These are phyloP conservation scores for Drosophila oshimai DNA, from an alignment of 1,140 invertebrate genomes.

Conservation along the genomic window DNA sequence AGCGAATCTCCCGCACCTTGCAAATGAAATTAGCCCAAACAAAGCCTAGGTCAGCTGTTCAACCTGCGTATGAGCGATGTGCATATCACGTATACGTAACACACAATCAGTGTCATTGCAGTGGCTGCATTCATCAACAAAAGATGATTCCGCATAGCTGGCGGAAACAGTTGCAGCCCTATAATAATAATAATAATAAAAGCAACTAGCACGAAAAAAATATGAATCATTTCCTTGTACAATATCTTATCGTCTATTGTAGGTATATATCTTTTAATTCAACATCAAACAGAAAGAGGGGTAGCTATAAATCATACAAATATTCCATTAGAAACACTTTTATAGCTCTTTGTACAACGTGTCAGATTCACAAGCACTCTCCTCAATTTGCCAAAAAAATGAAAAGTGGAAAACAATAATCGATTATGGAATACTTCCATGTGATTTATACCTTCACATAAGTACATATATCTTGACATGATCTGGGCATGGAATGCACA, in stretches of 20 bases:
- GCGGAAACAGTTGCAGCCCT: slow-evolving; percentile 30
- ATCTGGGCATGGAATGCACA: slow-evolving; percentile 17
- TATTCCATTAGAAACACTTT: slow-evolving; percentile 42
- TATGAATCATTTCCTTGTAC: slow-evolving; percentile 42
- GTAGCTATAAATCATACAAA: slow-evolving; percentile 59
- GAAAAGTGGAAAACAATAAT: slow-evolving; percentile 31
- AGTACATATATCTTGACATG: slow-evolving; percentile 27
- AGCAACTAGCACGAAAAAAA: slow-evolving; percentile 15
- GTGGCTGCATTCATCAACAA: slow-evolving; percentile 28
- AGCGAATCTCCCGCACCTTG: slow-evolving; percentile 59
- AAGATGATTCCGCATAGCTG: slow-evolving; percentile 45
- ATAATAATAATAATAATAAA: slow-evolving; percentile 12
- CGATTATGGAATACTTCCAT: slow-evolving; percentile 30
- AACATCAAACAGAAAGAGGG: slow-evolving; percentile 57
- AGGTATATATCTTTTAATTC: slow-evolving; percentile 49
- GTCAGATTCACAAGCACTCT: slow-evolving; percentile 39
- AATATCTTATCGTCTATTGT: slow-evolving; percentile 54
- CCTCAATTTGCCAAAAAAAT: slow-evolving; percentile 27
- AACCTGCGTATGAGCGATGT: slow-evolving; percentile 52
- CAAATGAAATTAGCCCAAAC: slow-evolving; percentile 36
- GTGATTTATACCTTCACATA: slow-evolving; percentile 22
- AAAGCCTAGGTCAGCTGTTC: slow-evolving; percentile 27
- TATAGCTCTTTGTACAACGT: slow-evolving; percentile 50
- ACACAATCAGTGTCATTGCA: slow-evolving; percentile 56
- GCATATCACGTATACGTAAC: slow-evolving; percentile 62